Percentiles rank a stretch among this genome's conserved stretches.
These are phyloP conservation scores for Lanius ludovicianus DNA, from an alignment of 2,113 vertebrate species.

Conservation along the genomic window DNA sequence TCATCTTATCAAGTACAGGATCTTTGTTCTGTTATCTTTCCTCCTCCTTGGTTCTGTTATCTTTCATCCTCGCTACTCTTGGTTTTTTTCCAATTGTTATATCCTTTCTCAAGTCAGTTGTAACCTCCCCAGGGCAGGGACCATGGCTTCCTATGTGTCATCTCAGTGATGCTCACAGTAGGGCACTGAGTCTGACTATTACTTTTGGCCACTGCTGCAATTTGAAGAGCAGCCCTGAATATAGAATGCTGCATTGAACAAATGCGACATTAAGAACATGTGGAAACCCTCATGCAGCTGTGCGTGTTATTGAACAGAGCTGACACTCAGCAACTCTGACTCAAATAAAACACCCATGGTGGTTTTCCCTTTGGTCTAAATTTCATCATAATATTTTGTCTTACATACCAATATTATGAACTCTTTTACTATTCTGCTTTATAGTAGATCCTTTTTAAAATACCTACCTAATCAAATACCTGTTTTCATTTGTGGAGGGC, in stretches of 20 bases:
- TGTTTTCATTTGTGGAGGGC: not conserved
- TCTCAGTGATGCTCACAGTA: not conserved
- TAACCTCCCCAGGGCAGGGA: not conserved
- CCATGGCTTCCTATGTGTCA: not conserved
- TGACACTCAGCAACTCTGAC: not conserved
- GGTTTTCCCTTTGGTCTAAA: constrained; percentile 29
- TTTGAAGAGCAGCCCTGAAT: not conserved
- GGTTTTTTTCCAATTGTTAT: not conserved
- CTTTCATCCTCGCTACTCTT: not conserved
- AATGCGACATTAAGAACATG: not conserved
- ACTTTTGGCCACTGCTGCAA: not conserved
- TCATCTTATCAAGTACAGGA: not conserved
- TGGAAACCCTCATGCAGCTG: constrained; percentile 22
- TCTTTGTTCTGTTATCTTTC: not conserved
- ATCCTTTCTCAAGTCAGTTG: not conserved
- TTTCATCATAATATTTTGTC: constrained; percentile 52
- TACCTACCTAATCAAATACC: not conserved
- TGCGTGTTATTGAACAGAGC: not conserved
- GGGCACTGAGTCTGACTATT: not conserved
- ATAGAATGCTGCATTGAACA: not conserved
- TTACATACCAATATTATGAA: constrained; percentile 42
- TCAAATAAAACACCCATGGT: constrained; percentile 37
- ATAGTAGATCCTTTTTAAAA: not conserved
- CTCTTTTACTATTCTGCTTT: not conserved
- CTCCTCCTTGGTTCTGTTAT: not conserved